Base-by-base conservation (phyloP, 37 sponge, comb jelly and placozoan species). In the Oscarella lobularis region DNA sequence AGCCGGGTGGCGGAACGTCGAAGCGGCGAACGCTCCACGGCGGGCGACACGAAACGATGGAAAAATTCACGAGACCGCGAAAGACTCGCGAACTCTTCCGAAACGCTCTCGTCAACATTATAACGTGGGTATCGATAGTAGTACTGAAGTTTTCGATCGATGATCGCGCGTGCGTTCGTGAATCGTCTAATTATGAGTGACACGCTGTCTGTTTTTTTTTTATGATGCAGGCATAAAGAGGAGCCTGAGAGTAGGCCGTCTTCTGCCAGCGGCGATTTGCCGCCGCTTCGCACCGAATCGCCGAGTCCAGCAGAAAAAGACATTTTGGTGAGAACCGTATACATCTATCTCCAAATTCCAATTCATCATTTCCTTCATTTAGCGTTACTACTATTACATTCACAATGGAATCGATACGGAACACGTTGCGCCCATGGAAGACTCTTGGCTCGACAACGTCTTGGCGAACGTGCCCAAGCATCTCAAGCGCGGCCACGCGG, bases 301-400 rank as follows among this genome's bases (percentile, higher is more conserved):
- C 95, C 90, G 31, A 67, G 83, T 34, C 27, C 73, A 34, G 78
- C 81, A 35, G 96, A 95, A 72, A 95, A 91, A 66, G 85, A 95
- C 41, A 73, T 91, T 5, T 75, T 95, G 81, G 89, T 93, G 67
- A 14, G 85, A 1, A 38, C 34, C 36, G 36, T 77, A 36, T 0
- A 30, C 31, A 33, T n/a, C 2, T 75, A n/a, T 75, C 60, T 37
- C 1, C n/a, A 30, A 38, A 37, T 30, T 60, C 55, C 31, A 2
- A 2, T 2, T 39, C 41, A 31, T 5, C 29, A 38, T 69, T 37
- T 36, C 33, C 36, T 29, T 66, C n/a, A 6, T 54, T n/a, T 78
- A 95, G 96, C 81, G 98, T 36, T 96, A 96, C 78, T 83, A 85
- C 40, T 96, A 96, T 85, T 96, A 96, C 84, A 92, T 96, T 48